phyloP scores from a whole-genome alignment of 2,797 vertebrate species.

The Silurus aristotelis region DNA sequence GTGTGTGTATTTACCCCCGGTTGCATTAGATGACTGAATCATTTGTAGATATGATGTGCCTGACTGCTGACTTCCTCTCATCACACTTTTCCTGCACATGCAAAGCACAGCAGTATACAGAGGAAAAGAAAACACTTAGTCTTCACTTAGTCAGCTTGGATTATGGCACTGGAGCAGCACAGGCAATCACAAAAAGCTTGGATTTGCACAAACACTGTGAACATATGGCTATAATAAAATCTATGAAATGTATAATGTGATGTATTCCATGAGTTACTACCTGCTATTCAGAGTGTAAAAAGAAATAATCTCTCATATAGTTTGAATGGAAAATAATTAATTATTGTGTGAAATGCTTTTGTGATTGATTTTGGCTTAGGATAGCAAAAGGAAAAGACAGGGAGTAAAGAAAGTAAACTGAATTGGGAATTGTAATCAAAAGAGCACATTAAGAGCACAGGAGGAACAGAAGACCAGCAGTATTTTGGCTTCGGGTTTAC shows the following conservation, averaged over 20 bases:
- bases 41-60: conserved; percentile 40
- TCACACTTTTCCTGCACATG: conserved; percentile 30
- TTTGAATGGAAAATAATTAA: neutral
- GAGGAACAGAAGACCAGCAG: neutral
- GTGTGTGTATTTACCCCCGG: conserved; percentile 16
- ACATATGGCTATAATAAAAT: conserved; percentile 22
- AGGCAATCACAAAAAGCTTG: conserved; percentile 24
- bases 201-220: conserved; percentile 34
- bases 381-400: neutral
- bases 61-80: conserved; percentile 31
- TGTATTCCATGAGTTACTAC: neutral
- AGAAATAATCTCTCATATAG: neutral
- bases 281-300: neutral
- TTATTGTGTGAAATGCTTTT: neutral
- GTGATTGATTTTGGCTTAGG: neutral
- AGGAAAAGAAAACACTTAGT: conserved; percentile 1
- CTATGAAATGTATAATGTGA: neutral
- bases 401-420: neutral
- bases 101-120: conserved; percentile 31
- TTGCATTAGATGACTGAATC: conserved; percentile 38
- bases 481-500: neutral
- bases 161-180: conserved; percentile 19
- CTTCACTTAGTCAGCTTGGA: conserved; percentile 31
- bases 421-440: neutral
- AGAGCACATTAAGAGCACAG: neutral